phyloP scores from a whole-genome alignment of 2,888 invertebrate genomes.

The Scaptomyza tumidula region DNA sequence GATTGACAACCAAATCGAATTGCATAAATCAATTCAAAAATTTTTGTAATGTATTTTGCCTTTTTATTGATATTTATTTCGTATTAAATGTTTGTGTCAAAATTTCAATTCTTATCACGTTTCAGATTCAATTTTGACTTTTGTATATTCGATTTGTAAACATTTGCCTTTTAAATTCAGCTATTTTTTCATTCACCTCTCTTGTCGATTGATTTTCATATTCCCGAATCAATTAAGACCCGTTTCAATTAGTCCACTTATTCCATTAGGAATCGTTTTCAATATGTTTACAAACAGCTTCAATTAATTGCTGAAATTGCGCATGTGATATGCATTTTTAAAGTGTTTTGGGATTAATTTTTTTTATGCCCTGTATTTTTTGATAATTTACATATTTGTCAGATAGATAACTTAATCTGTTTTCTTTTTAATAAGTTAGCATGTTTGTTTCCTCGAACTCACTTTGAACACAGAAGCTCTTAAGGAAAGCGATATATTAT shows the following conservation, averaged over 20 bases:
- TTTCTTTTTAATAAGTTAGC: too few relatives aligned
- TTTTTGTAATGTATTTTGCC: background rate
- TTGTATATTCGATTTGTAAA: too few relatives aligned
- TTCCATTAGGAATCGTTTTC: background rate
- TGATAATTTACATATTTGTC: too few relatives aligned
- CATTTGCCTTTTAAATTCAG: background rate
- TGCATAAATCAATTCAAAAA: slow-evolving; percentile 10
- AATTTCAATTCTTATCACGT: too few relatives aligned
- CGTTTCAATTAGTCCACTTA: slow-evolving; percentile 3
- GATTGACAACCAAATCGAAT: too few relatives aligned
- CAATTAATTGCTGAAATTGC: slow-evolving; percentile 53
- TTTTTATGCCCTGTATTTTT: background rate
- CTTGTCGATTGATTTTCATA: background rate
- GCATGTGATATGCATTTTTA: slow-evolving; percentile 45
- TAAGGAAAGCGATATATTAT: too few relatives aligned
- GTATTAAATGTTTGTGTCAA: too few relatives aligned
- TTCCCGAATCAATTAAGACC: background rate
- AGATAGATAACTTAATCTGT: too few relatives aligned
- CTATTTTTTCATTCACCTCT: background rate
- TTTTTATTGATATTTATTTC: too few relatives aligned
- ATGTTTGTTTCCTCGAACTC: too few relatives aligned
- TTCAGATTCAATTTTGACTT: background rate
- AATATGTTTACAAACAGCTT: slow-evolving; percentile 39
- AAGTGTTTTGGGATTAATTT: slow-evolving; percentile 23
- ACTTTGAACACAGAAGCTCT: too few relatives aligned